Evolutionary conservation across 2,888 invertebrate genomes (phyloP).

Genomic region (Ditylenchus weischeri): DNA sequence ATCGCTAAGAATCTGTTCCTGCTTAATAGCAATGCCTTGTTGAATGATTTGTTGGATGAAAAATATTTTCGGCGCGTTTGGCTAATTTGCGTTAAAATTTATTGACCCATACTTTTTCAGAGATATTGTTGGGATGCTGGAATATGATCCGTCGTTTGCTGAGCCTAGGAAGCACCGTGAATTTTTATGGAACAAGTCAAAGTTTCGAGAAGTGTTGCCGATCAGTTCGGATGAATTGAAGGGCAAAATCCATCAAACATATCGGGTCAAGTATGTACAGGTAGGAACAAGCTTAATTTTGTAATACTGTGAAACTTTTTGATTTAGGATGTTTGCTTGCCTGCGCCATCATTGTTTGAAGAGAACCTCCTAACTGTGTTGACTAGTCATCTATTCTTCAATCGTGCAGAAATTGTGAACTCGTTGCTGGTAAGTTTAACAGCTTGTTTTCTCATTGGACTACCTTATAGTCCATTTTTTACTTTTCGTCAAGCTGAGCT

Average conservation of each 20-base stretch:
- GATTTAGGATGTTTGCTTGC: constrained; percentile 83
- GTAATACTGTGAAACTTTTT: constrained; percentile 16
- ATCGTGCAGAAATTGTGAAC: constrained; percentile 98
- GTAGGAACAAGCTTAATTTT: constrained; percentile 13
- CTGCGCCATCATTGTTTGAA: constrained; percentile 97
- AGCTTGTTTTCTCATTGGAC: not conserved
- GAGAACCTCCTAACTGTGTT: constrained; percentile 96
- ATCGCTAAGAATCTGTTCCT: constrained; percentile 98
- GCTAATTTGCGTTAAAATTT: not conserved
- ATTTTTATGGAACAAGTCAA: constrained; percentile 85
- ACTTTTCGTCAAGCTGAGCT: too few species aligned
- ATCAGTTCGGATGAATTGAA: constrained; percentile 89
- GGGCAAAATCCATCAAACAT: constrained; percentile 98
- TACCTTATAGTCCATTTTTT: too few species aligned
- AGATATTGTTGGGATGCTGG: constrained; percentile 95
- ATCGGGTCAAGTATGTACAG: constrained; percentile 92
- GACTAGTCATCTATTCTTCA: constrained; percentile 98
- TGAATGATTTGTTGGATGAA: constrained; percentile 79
- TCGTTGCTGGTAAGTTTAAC: constrained; percentile 70
- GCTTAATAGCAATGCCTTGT: constrained; percentile 91
- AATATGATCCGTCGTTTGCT: constrained; percentile 81
- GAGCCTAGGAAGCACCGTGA: constrained; percentile 76
- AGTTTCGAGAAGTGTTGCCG: constrained; percentile 71
- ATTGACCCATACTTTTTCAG: constrained; percentile 18
- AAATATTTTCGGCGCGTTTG: constrained; percentile 46